These are phyloP conservation scores for Perca fluviatilis DNA, from an alignment of 2,113 vertebrate species.

Conservation along the genomic window DNA sequence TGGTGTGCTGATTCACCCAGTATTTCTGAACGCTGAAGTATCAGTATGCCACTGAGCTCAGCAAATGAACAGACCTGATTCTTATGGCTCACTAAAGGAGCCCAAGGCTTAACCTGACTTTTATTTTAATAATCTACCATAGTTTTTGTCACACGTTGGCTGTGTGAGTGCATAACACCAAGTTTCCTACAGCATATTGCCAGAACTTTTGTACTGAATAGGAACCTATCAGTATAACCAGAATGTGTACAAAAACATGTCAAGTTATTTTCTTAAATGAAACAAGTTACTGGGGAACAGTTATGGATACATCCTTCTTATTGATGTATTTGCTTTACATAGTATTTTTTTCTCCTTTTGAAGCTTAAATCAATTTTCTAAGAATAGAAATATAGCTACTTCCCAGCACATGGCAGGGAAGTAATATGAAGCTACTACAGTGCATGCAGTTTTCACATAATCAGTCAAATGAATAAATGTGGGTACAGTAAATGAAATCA, in stretches of 20 bases:
- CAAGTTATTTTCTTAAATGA: too few relatives aligned
- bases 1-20: slow-evolving; percentile 8
- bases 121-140: not conserved
- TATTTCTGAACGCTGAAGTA: not conserved
- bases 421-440: not conserved
- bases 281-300: not conserved
- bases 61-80: slow-evolving; percentile 3
- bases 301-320: not conserved
- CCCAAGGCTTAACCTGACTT: not conserved
- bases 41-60: not conserved
- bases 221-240: not conserved
- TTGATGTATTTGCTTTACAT: not conserved
- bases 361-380: not conserved
- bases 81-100: not conserved
- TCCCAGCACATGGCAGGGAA: not conserved
- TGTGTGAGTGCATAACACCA: not conserved
- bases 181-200: not conserved
- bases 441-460: not conserved
- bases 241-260: not conserved
- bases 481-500: not conserved
- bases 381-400: not conserved
- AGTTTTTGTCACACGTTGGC: not conserved
- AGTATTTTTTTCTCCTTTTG: not conserved
- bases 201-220: not conserved
- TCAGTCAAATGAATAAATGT: not conserved